Evolutionary conservation across 2,888 invertebrate genomes (phyloP).

Genomic region (Drosophila basisetae): DNA sequence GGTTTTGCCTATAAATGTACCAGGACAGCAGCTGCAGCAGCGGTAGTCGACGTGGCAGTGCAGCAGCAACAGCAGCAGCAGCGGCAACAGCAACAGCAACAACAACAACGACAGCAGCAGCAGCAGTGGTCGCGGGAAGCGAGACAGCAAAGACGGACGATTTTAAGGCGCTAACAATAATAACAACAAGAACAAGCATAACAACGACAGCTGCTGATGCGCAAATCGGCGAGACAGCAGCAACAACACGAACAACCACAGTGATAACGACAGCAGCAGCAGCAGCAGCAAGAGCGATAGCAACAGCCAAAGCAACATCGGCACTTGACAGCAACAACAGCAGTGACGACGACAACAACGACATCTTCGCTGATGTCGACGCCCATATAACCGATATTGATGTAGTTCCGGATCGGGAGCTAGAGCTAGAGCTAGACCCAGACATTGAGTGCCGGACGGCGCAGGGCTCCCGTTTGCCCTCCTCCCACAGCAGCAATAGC

Average conservation of each 20-base stretch:
- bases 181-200: constrained; percentile 70
- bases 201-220: constrained; percentile 61
- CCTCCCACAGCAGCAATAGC: constrained; percentile 35
- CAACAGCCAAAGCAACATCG: constrained; percentile 10
- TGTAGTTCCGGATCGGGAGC: neutral
- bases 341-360: constrained; percentile 24
- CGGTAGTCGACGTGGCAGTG: constrained; percentile 82
- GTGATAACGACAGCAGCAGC: constrained; percentile 28
- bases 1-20: constrained; percentile 82
- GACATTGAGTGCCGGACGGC: constrained; percentile 45
- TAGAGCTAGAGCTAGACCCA: neutral
- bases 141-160: constrained; percentile 42
- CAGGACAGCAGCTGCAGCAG: constrained; percentile 84
- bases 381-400: neutral
- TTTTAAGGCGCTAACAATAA: constrained; percentile 66
- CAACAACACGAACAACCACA: constrained; percentile 32
- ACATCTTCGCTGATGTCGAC: constrained; percentile 32
- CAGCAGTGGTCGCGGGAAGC: constrained; percentile 20
- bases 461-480: constrained; percentile 37
- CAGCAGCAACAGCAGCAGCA: constrained; percentile 62
- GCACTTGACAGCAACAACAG: constrained; percentile 23
- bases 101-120: constrained; percentile 26
- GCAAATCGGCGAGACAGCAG: constrained; percentile 21
- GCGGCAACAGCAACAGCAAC: constrained; percentile 39
- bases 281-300: constrained; percentile 12